phyloP scores from a whole-genome alignment of 2,797 vertebrate genomes.

The Trachops cirrhosus region DNA sequence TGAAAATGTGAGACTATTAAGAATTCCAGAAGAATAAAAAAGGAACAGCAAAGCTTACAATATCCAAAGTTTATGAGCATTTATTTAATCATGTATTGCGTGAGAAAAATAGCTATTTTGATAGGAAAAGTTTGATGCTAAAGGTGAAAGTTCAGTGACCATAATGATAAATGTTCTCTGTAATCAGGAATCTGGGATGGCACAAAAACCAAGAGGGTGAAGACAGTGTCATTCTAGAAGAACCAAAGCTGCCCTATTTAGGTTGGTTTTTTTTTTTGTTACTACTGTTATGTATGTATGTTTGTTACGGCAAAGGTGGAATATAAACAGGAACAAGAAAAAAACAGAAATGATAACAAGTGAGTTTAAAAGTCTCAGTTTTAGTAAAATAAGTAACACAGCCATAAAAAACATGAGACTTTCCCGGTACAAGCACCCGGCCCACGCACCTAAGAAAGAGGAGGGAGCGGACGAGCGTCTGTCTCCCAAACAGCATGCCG shows the following conservation, averaged over 20 bases:
- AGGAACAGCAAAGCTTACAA: not conserved
- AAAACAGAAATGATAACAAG: not conserved
- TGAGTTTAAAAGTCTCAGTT: not conserved
- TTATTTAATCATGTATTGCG: accelerated
- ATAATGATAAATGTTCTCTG: not conserved
- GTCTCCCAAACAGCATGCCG: accelerated
- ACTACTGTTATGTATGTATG: not conserved
- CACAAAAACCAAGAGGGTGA: not conserved
- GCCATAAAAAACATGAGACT: not conserved
- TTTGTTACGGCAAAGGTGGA: not conserved
- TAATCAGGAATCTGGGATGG: not conserved
- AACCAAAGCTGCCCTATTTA: not conserved
- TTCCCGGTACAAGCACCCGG: accelerated
- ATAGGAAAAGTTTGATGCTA: too few species aligned
- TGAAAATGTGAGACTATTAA: not conserved
- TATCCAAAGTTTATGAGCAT: accelerated
- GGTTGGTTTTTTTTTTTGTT: too few species aligned
- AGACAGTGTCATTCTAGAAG: accelerated
- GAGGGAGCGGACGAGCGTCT: accelerated
- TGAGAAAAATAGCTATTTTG: accelerated
- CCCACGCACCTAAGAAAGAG: not conserved
- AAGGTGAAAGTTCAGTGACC: not conserved
- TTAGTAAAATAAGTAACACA: not conserved
- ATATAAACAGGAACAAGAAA: not conserved
- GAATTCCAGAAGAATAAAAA: not conserved